Conservation (phyloP, 2,797 vertebrate species). For the Erpetoichthys calabaricus region DNA sequence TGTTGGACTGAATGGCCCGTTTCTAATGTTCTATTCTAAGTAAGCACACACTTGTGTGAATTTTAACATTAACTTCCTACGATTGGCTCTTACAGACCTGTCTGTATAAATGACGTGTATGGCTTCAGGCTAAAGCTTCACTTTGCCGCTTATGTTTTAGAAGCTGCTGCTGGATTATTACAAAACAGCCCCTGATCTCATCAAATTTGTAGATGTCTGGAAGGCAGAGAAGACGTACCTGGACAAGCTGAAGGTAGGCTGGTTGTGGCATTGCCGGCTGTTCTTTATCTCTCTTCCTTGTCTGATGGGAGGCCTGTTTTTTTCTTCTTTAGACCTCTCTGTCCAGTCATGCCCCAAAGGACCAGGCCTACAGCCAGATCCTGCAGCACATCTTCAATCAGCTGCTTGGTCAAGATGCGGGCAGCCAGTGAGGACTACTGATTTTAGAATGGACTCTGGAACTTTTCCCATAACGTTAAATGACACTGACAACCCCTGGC, state of each 20-base stretch:
- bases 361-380: constrained; percentile 73
- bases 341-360: constrained; percentile 78
- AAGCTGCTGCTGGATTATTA: constrained; percentile 85
- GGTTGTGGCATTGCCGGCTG: neutral
- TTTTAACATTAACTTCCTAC: too few relatives aligned
- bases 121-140: neutral
- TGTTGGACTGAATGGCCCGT: too few relatives aligned
- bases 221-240: constrained; percentile 77
- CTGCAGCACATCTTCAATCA: constrained; percentile 80
- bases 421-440: neutral
- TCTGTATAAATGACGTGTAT: neutral
- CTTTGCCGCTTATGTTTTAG: constrained; percentile 29
- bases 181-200: constrained; percentile 70
- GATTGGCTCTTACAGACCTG: neutral
- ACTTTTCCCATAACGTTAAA: too few relatives aligned
- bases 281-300: neutral
- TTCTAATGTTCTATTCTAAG: too few relatives aligned
- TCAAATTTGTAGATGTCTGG: constrained; percentile 80
- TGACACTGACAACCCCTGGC: too few relatives aligned
- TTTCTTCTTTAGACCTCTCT: constrained; percentile 61
- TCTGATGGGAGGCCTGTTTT: constrained; percentile 1
- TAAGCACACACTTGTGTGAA: too few relatives aligned
- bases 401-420: constrained; percentile 35
- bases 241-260: constrained; percentile 81
- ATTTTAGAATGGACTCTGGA: too few relatives aligned